These are phyloP conservation scores for Melanotaenia parkinsoni DNA, from an alignment of 2,797 vertebrate genomes.

Conservation along the genomic window DNA sequence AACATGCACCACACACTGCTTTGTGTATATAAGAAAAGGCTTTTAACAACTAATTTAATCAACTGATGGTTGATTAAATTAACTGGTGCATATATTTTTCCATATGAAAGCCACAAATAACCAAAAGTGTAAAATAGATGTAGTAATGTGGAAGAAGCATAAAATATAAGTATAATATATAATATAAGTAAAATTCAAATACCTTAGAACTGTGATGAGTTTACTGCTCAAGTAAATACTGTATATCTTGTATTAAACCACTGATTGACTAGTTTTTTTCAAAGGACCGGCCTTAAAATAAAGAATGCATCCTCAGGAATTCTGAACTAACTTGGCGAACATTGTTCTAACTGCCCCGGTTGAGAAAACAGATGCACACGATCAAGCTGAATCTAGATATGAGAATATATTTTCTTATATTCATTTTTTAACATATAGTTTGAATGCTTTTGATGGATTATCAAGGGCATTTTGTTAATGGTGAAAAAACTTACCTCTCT, in stretches of 20 bases:
- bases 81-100: neutral
- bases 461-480: neutral
- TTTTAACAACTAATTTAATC: neutral
- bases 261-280: neutral
- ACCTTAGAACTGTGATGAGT: neutral
- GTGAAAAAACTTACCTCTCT: neutral
- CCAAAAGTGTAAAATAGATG: neutral
- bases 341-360: neutral
- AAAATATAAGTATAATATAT: neutral
- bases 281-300: neutral
- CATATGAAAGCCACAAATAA: neutral
- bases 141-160: neutral
- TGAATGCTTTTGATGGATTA: neutral
- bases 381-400: neutral
- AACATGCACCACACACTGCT: neutral
- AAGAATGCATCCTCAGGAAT: neutral
- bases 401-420: neutral
- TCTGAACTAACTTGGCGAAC: neutral
- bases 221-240: neutral
- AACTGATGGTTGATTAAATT: neutral
- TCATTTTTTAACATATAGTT: neutral
- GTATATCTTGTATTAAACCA: neutral
- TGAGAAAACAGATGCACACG: fast-evolving
- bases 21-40: neutral
- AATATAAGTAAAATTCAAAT: neutral